These are phyloP conservation scores for Drosophila diplacantha DNA, from an alignment of 2,888 invertebrate genomes.

Conservation along the genomic window DNA sequence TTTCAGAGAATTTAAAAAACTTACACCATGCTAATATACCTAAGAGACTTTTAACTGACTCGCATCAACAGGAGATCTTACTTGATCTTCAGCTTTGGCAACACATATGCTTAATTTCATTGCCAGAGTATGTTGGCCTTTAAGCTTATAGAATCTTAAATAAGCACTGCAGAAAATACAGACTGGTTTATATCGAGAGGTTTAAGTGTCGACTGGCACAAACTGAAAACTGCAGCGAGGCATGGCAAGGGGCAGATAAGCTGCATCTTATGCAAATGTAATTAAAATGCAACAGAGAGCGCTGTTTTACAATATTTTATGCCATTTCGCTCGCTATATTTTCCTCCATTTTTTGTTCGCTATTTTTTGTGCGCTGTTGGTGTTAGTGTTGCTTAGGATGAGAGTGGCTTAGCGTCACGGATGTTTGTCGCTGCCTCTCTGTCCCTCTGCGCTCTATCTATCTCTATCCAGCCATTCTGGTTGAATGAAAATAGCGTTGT, in stretches of 20 bases:
- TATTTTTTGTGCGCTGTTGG: conserved; percentile 12
- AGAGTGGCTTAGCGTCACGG: conserved; percentile 25
- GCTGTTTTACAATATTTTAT: conserved; percentile 65
- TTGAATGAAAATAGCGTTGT: conserved; percentile 22
- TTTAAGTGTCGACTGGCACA: conserved; percentile 12
- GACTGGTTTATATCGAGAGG: conserved; percentile 24
- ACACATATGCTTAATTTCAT: background rate
- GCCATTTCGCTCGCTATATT: conserved; percentile 43
- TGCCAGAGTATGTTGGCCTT: background rate
- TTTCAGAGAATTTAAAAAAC: too few species aligned
- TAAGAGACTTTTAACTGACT: too few species aligned
- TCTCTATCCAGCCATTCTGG: conserved; percentile 21
- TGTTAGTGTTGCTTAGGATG: conserved; percentile 33
- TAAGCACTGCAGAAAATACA: conserved; percentile 3
- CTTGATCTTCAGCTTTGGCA: background rate
- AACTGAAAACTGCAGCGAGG: conserved; percentile 20
- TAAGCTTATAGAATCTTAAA: conserved; percentile 14
- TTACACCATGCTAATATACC: too few species aligned
- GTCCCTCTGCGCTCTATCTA: background rate
- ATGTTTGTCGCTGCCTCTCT: conserved; percentile 11
- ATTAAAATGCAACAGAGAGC: conserved; percentile 65
- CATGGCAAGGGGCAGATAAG: conserved; percentile 52
- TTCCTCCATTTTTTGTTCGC: background rate
- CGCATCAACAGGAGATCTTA: too few species aligned
- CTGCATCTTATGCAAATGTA: conserved; percentile 69